Base-by-base conservation (phyloP, 2,113 vertebrate genomes). In the Pomatostomus ruficeps region DNA sequence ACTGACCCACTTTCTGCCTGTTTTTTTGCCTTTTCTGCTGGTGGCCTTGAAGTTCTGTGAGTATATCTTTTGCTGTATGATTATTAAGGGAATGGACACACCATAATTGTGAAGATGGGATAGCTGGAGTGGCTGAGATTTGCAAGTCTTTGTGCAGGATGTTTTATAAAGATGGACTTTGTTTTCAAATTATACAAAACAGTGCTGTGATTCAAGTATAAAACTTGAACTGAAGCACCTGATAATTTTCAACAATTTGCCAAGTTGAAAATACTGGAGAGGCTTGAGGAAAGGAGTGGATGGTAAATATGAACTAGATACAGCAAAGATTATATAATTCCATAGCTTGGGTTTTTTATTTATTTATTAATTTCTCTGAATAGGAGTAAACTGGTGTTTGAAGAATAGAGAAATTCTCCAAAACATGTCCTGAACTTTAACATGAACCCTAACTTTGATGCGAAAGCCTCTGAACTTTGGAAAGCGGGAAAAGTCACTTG, bases 311-410 rank as follows among this genome's bases (percentile, higher is more conserved):
- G 23, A 61, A 22, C 17, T 79, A 68, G 23, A 16, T 59, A 51
- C 7, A 72, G 52, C 14, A 42, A 85, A 85, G 11, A 22, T 65
- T 10, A 46, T 93, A 7, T 45, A 46, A 78, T 81, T 82, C 36
- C 3, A 6, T 48, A n/a, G 9, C 5, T 67, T 58, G 10, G 3
- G 1, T 3, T 31, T 52, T 13, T 35, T 51, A 2, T 54, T 48
- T 43, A 0, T 66, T 76, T 24, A 0, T 63, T 40, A 35, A 2
- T 73, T 80, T 51, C 22, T 63, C 48, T 78, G 35, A 91, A 73
- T 16, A 33, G 33, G 10, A 75, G 16, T 52, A 82, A 85, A 38
- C 10, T 51, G 6, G 5, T 68, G 12, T 49, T 65, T 75, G 58
- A 70, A 73, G 88, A 73, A 48, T 4, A 55, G 31, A 52, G 12